Percentiles rank a stretch among this genome's conserved stretches.
Conservation (phyloP, 2,113 vertebrate genomes). For the Lagopus muta region DNA sequence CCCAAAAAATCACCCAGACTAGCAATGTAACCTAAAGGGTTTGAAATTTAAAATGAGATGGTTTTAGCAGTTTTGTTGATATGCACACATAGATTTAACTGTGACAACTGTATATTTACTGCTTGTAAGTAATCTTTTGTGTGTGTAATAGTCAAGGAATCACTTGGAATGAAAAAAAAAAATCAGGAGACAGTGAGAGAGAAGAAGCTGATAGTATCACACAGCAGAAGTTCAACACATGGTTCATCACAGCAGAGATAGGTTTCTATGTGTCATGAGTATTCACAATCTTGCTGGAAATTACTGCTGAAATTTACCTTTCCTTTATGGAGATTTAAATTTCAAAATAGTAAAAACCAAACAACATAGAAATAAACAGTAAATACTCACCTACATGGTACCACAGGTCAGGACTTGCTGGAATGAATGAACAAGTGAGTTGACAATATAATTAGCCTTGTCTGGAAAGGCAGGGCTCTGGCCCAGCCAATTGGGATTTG, state of each 20-base stretch:
- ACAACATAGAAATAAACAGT: background rate
- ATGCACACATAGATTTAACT: background rate
- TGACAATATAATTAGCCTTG: slow-evolving; percentile 27
- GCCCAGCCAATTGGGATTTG: slow-evolving; percentile 40
- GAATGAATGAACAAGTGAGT: slow-evolving; percentile 19
- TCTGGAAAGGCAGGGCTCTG: slow-evolving; percentile 50
- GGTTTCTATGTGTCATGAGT: background rate
- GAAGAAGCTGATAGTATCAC: background rate
- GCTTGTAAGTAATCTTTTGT: background rate
- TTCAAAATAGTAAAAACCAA: slow-evolving; percentile 12
- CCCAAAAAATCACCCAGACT: background rate
- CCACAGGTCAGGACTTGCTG: slow-evolving; percentile 7
- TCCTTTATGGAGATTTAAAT: background rate
- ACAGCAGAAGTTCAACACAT: background rate
- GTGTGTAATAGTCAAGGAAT: background rate
- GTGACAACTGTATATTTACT: background rate
- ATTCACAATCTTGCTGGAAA: background rate
- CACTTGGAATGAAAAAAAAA: background rate
- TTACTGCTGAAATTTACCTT: background rate
- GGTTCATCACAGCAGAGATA: fast-evolving
- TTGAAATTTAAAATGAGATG: background rate
- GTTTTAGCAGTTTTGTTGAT: background rate
- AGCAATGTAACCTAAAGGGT: background rate
- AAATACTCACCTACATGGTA: slow-evolving; percentile 45
- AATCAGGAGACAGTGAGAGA: background rate